Conservation (phyloP, 2,888 invertebrate genomes). For the Scaeva pyrastri region DNA sequence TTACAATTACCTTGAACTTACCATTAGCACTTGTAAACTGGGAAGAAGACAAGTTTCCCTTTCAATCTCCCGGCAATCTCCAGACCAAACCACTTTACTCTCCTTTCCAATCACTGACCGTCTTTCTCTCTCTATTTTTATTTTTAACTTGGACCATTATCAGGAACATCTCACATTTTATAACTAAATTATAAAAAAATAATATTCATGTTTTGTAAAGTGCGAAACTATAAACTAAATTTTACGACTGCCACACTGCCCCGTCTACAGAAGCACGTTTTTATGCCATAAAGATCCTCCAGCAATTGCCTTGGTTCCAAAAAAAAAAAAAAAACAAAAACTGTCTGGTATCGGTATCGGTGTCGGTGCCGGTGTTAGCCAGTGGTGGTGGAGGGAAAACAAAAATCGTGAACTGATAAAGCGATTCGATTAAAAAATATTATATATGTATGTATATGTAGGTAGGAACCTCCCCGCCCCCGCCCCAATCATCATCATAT, state of each 20-base stretch:
- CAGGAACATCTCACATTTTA: slow-evolving; percentile 67
- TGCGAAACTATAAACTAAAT: slow-evolving; percentile 71
- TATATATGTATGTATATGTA: background rate
- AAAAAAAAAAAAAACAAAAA: no score
- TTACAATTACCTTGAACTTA: background rate
- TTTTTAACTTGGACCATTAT: slow-evolving; percentile 37
- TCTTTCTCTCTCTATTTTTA: background rate
- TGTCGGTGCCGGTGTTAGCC: no score
- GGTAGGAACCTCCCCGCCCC: slow-evolving; percentile 63
- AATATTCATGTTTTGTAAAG: slow-evolving; percentile 69
- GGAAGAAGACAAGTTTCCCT: slow-evolving; percentile 14
- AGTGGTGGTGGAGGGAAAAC: background rate
- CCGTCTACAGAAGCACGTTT: slow-evolving; percentile 73
- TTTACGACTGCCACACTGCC: slow-evolving; percentile 64
- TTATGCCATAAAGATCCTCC: slow-evolving; percentile 71
- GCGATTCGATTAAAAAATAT: slow-evolving; percentile 72
- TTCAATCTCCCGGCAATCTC: background rate
- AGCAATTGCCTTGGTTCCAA: slow-evolving; percentile 35
- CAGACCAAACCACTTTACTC: background rate
- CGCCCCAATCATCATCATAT: slow-evolving; percentile 9
- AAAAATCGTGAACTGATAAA: slow-evolving; percentile 72
- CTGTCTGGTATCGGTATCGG: no score
- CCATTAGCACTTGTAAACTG: slow-evolving; percentile 2
- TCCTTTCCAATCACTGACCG: background rate
- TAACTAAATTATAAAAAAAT: slow-evolving; percentile 73